Evolutionary conservation across 2,113 vertebrate genomes (phyloP).

Genomic region (Cathartes aura): DNA sequence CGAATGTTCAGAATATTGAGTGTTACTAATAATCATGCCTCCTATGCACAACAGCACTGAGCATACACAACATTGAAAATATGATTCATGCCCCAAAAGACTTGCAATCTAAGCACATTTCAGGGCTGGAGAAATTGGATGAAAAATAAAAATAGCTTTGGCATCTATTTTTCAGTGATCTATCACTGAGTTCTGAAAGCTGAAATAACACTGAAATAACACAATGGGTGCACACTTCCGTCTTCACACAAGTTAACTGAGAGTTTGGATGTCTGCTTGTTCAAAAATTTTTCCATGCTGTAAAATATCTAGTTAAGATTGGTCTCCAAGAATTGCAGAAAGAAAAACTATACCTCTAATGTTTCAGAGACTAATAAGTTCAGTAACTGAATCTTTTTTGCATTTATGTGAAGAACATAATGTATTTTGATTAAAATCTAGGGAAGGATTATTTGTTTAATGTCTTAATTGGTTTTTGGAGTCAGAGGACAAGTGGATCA

Average conservation of each 20-base stretch:
- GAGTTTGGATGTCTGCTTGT: background rate
- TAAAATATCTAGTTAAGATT: background rate
- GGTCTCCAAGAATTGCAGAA: background rate
- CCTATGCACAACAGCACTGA: rapidly evolving
- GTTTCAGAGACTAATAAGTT: background rate
- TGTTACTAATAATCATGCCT: background rate
- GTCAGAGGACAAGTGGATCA: background rate
- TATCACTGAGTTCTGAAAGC: background rate
- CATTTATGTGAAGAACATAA: background rate
- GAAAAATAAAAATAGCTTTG: background rate
- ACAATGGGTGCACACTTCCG: background rate
- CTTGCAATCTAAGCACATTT: background rate
- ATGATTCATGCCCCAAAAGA: background rate
- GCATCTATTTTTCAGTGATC: slow-evolving; percentile 7
- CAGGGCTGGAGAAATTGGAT: background rate
- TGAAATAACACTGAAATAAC: background rate
- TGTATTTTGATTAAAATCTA: background rate
- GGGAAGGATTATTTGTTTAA: background rate
- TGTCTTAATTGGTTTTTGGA: background rate
- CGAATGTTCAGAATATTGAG: background rate
- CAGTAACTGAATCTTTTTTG: background rate
- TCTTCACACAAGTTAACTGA: background rate
- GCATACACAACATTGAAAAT: background rate
- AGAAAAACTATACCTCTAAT: background rate
- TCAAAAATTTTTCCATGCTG: background rate